Evolutionary conservation across 2,113 vertebrate genomes (phyloP).

Genomic region (Pao palembangensis): DNA sequence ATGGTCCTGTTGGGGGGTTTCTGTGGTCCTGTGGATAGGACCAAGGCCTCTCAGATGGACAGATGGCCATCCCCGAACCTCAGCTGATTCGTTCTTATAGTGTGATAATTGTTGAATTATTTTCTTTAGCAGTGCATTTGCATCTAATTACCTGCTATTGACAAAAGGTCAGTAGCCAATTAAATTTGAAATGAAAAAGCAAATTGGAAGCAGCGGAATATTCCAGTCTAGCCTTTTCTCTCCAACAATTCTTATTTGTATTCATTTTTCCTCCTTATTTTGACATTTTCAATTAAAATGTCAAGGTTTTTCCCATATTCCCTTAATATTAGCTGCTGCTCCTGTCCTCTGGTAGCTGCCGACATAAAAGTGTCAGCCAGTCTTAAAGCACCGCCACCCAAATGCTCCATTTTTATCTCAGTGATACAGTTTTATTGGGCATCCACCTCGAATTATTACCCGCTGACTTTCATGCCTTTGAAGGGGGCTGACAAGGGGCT

Average conservation of each 20-base stretch:
- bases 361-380: conserved; percentile 43
- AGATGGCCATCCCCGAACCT: too few relatives aligned
- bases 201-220: not conserved
- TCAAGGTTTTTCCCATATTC: conserved; percentile 2
- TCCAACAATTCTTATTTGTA: conserved; percentile 3
- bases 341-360: conserved; percentile 8
- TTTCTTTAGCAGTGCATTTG: too few relatives aligned
- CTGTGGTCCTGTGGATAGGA: too few relatives aligned
- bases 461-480: conserved; percentile 51
- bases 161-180: conserved; percentile 6
- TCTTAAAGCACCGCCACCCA: not conserved
- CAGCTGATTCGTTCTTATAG: too few relatives aligned
- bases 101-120: too few relatives aligned
- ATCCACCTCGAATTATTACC: conserved; percentile 53
- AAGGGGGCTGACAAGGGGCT: conserved; percentile 49
- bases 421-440: conserved; percentile 54
- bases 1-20: too few relatives aligned
- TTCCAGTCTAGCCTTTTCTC: not conserved
- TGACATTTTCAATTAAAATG: conserved; percentile 50
- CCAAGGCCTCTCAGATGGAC: too few relatives aligned
- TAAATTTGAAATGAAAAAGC: not conserved
- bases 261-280: conserved; percentile 14
- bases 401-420: conserved; percentile 50
- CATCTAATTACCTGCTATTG: too few relatives aligned
- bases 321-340: conserved; percentile 31